These are phyloP conservation scores for Pararge aegeria DNA, from an alignment of 1,140 invertebrate species.

Conservation along the genomic window DNA sequence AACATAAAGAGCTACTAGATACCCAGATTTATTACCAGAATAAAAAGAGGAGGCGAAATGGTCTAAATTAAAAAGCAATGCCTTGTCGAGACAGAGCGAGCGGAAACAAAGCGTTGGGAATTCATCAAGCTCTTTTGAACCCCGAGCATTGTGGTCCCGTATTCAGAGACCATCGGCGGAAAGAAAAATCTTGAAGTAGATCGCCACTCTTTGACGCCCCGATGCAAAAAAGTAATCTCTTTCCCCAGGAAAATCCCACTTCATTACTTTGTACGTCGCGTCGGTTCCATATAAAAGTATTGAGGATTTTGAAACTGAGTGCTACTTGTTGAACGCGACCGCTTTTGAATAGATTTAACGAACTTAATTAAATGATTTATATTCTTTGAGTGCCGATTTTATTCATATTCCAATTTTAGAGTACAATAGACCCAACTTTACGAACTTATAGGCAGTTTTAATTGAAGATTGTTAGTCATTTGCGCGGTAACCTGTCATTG, in stretches of 20 bases:
- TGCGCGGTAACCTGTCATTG: neutral
- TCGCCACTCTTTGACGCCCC: constrained; percentile 75
- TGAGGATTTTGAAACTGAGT: constrained; percentile 54
- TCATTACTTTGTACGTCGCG: constrained; percentile 70
- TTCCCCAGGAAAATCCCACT: constrained; percentile 61
- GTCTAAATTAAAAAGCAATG: constrained; percentile 78
- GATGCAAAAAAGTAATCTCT: constrained; percentile 71
- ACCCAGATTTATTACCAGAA: constrained; percentile 71
- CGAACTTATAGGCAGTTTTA: constrained; percentile 18
- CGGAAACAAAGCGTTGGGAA: constrained; percentile 72
- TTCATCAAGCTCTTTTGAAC: constrained; percentile 78
- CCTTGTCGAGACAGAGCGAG: constrained; percentile 69
- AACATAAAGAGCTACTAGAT: constrained; percentile 57
- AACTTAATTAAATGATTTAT: constrained; percentile 65
- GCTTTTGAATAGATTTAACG: constrained; percentile 65
- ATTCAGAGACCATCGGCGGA: constrained; percentile 71
- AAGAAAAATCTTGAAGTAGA: constrained; percentile 72
- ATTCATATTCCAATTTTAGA: constrained; percentile 31
- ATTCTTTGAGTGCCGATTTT: constrained; percentile 43
- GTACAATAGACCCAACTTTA: constrained; percentile 13
- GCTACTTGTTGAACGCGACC: constrained; percentile 68
- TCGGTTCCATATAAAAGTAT: constrained; percentile 55
- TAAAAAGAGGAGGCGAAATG: constrained; percentile 70
- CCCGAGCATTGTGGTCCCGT: constrained; percentile 66
- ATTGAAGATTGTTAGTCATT: constrained; percentile 17